Conservation (phyloP, 2,797 vertebrate genomes). For the Eospalax fontanierii region DNA sequence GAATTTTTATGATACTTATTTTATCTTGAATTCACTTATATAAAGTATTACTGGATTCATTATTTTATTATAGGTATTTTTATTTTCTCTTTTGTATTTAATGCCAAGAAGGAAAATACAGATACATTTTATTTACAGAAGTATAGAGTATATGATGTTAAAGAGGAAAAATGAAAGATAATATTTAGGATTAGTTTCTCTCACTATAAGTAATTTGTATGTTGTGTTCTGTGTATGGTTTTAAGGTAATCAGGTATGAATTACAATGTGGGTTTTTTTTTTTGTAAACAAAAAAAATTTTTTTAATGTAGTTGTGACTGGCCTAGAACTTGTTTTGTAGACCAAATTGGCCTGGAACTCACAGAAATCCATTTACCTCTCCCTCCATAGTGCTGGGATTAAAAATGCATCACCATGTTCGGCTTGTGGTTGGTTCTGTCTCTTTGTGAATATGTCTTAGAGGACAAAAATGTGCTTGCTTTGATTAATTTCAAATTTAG, state of each 20-base stretch:
- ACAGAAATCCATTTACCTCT: background rate
- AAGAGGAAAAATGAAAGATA: conserved; percentile 9
- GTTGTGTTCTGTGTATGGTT: background rate
- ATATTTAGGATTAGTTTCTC: conserved; percentile 48
- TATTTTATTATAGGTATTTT: conserved; percentile 37
- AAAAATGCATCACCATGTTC: background rate
- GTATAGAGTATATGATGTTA: conserved; percentile 11
- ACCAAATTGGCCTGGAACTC: background rate
- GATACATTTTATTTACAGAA: conserved; percentile 1
- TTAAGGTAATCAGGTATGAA: conserved; percentile 10
- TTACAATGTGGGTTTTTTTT: background rate
- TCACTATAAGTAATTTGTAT: conserved; percentile 33
- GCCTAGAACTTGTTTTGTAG: background rate
- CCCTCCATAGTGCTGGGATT: background rate
- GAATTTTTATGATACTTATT: conserved; percentile 32
- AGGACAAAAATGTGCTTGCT: conserved; percentile 38
- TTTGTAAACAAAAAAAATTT: no score
- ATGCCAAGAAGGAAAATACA: conserved; percentile 54
- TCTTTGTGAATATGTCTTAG: conserved; percentile 24
- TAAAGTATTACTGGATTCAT: conserved; percentile 12
- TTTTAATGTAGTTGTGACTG: no score
- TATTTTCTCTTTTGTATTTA: conserved; percentile 65
- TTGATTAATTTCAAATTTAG: conserved; percentile 46
- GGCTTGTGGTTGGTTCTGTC: background rate
- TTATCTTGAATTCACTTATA: conserved; percentile 34